phyloP scores from a whole-genome alignment of 2,888 invertebrate genomes.

The Pammene aurita region DNA sequence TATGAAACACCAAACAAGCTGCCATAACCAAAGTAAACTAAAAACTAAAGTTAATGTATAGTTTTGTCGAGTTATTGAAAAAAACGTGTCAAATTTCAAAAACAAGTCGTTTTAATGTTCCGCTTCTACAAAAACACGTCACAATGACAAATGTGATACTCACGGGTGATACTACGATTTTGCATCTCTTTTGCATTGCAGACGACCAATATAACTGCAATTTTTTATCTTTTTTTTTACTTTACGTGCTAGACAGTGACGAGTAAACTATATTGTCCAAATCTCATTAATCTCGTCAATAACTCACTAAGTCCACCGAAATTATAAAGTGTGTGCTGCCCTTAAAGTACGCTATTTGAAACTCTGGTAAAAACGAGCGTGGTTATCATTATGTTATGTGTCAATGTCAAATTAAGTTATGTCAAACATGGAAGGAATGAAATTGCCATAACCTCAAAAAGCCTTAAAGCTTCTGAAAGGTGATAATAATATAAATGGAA shows the following conservation, averaged over 20 bases:
- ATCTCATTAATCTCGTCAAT: background rate
- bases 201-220: no score
- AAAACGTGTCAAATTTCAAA: slow-evolving; percentile 31
- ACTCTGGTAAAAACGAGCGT: background rate
- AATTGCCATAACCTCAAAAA: slow-evolving; percentile 45
- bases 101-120: slow-evolving; percentile 19
- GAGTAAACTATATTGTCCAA: background rate
- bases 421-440: slow-evolving; percentile 23
- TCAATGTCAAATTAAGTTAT: slow-evolving; percentile 10
- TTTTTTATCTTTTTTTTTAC: no score
- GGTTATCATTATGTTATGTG: background rate
- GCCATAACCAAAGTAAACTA: background rate
- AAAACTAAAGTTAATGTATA: background rate
- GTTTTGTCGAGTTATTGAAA: slow-evolving; percentile 18
- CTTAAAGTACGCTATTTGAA: background rate
- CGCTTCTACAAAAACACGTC: background rate
- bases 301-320: no score
- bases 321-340: background rate
- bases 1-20: slow-evolving; percentile 16
- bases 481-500: background rate
- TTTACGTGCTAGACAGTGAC: no score
- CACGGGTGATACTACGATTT: no score
- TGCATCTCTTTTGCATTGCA: no score
- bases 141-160: no score
- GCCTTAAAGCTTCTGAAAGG: background rate